Evolutionary conservation across 2,888 invertebrate species (phyloP).

Genomic region (Nemoura dubitans): DNA sequence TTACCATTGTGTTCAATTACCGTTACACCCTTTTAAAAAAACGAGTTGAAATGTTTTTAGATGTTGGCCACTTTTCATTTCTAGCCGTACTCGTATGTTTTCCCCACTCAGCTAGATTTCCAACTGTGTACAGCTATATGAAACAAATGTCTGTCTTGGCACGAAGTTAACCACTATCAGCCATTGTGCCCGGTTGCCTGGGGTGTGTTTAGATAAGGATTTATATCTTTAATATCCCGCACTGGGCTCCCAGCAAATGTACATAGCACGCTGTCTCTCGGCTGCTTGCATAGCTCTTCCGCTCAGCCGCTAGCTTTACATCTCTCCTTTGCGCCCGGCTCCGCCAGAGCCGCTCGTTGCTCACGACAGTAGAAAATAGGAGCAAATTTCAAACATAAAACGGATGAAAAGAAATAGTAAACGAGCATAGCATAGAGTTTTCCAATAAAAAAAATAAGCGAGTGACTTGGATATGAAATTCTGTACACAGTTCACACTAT

Average conservation of each 20-base stretch:
- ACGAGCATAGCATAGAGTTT: neutral
- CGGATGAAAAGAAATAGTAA: conserved; percentile 4
- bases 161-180: conserved; percentile 35
- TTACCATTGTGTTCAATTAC: neutral
- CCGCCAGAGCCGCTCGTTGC: neutral
- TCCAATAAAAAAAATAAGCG: neutral
- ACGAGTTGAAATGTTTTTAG: neutral
- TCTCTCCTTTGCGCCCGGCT: neutral
- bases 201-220: conserved; percentile 51
- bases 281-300: conserved; percentile 32
- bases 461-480: neutral
- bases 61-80: neutral
- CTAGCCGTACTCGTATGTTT: neutral
- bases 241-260: conserved; percentile 46
- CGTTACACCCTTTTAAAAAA: neutral
- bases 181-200: conserved; percentile 24
- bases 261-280: conserved; percentile 42
- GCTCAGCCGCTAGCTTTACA: conserved; percentile 7
- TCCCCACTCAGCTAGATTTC: neutral
- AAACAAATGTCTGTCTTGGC: conserved; percentile 22
- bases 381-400: neutral
- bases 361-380: conserved; percentile 4
- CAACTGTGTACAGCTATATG: neutral
- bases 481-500: neutral
- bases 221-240: conserved; percentile 51